Evolutionary conservation across 2,888 invertebrate genomes (phyloP).

Genomic region (Drosophila ustulata): DNA sequence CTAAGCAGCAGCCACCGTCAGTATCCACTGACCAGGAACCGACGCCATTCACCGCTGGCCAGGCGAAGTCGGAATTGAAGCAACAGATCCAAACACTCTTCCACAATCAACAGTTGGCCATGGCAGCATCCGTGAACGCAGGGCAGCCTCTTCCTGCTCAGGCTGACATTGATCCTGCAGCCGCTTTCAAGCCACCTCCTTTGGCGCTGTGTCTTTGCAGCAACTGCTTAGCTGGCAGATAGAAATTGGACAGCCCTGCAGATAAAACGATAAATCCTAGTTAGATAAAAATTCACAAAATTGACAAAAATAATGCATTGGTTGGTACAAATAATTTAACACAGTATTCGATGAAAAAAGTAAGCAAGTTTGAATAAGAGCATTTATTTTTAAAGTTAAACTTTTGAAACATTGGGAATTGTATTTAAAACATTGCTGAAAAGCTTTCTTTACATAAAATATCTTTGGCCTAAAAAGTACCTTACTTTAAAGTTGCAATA

Average conservation of each 20-base stretch:
- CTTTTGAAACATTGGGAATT: too few species aligned
- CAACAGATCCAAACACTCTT: slow-evolving; percentile 14
- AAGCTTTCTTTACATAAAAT: too few species aligned
- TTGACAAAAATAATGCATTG: too few species aligned
- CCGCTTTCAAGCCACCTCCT: not conserved
- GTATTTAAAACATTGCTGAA: too few species aligned
- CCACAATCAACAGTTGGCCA: slow-evolving; percentile 17
- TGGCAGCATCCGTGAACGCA: not conserved
- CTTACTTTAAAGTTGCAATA: too few species aligned
- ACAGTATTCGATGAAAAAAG: too few species aligned
- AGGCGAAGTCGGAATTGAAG: not conserved
- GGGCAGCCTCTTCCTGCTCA: not conserved
- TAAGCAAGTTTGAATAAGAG: too few species aligned
- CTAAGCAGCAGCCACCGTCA: not conserved
- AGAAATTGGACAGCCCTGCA: not conserved
- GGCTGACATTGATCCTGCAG: not conserved
- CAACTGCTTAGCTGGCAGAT: slow-evolving; percentile 7
- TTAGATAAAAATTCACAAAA: too few species aligned
- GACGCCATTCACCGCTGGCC: not conserved
- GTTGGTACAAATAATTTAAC: too few species aligned
- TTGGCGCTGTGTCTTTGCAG: slow-evolving; percentile 21
- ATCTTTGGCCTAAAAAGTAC: too few species aligned
- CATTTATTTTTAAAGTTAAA: too few species aligned
- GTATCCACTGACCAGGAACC: accelerated
- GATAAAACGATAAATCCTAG: too few species aligned